Base-by-base conservation (phyloP, 2,113 vertebrate genomes). In the Athene noctua region DNA sequence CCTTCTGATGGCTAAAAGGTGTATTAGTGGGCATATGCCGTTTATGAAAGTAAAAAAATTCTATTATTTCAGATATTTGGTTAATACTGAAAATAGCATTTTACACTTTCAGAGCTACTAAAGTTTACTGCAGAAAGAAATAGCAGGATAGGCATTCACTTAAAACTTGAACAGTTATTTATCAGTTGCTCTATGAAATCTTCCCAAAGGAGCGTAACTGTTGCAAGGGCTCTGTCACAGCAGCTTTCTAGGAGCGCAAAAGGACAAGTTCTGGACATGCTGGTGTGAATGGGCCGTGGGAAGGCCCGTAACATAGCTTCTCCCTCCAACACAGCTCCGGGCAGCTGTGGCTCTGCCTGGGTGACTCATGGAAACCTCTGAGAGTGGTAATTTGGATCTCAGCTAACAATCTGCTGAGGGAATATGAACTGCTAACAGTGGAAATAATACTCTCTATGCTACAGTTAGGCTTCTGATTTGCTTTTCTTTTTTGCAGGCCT, bases 281-380 rank as follows among this genome's bases (percentile, higher is more conserved):
- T 52, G 61, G n/a, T 49, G 30, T 30, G 52, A 90, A 77, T 7
- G 38, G 25, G 25, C 18, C 8, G 16, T 49, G 42, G 47, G 44
- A 54, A 65, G 11, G 14, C 25, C 42, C 59, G 17, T 4, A 32
- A 6, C 7, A 5, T 51, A 79, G 20, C 25, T 59, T 51, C 18
- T 78, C 23, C 18, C 29, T 85, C 44, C 36, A n/a, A 8, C 49
- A 58, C 0, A 68, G 49, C 21, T 6, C 0, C 0, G 49, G 55
- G 52, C 49, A 59, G 27, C n/a, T 0, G 0, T 15, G 70, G 32
- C 47, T 59, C 58, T 81, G 23, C 27, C 52, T 36, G 16, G 10
- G 26, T 15, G 11, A n/a, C 52, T 25, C 1, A 0, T 32, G 49
- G 63, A 62, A 80, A 15, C 23, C 34, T 34, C 57, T 1, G 0